Evolutionary conservation across 2,888 invertebrate species (phyloP), one percentile per base, ranked within the genome.

Genomic region (Microctonus aethiopoides): DNA sequence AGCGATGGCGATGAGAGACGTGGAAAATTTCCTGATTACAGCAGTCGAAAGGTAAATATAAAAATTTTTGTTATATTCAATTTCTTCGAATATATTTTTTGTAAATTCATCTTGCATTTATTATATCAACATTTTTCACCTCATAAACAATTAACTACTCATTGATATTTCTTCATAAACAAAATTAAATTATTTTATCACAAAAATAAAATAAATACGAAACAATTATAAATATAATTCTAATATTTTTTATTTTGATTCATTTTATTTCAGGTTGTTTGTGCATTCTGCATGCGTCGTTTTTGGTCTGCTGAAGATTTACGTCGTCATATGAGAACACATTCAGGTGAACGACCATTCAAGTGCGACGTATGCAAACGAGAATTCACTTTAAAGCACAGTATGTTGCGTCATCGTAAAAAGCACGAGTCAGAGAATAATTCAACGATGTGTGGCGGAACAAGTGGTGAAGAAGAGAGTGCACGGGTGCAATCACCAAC

Each of bases 231-330:
- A 46, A 54, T 22, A 62, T 29, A 61, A 68, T 63, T 57, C 11
- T 56, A 4, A 20, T 65, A 24, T 62, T 32, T 1, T 61, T 67
- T 60, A 13, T 68, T 34, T 0, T n/a, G n/a, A n/a, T n/a, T n/a
- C n/a, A n/a, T 54, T 63, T 63, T 60, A 75, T 75, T 78, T 0
- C 83, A 92, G 92, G 92, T 94, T 6, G 94, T 95, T 68, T 96
- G 97, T 85, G 96, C 96, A 0, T 95, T 97, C 83, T 98, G 97
- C 86, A 90, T 96, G 84, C 93, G 97, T 72, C 92, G 96, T 59
- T 97, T 97, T 88, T 97, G 96, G 96, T 97, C 97, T 0, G 95
- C 96, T 0, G 97, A 97, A 84, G 97, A 98, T 86, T 88, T 97
- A 5, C 90, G 97, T 0, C 91, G 97, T 0, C 98, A 98, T 87